A percentile compares a stretch with the other conserved stretches of the same genome.
phyloP scores from a whole-genome alignment of 2,888 invertebrate species.

The Troides aeacus region DNA sequence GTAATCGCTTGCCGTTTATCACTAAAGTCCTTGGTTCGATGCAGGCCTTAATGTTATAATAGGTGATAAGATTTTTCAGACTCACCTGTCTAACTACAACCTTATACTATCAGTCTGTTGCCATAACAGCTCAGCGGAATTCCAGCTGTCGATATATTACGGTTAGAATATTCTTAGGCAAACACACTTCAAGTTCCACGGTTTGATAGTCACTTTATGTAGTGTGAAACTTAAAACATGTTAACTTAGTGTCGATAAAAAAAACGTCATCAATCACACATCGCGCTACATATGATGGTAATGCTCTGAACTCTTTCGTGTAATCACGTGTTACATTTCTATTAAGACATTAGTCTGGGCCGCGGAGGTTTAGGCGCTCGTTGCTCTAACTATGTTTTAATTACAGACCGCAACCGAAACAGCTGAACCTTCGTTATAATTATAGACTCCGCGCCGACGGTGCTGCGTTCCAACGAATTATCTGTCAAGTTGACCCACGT shows the following conservation, averaged over 20 bases:
- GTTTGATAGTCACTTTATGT: neutral
- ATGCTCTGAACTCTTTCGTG: conserved; percentile 51
- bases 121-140: neutral
- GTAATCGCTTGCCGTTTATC: too few species aligned
- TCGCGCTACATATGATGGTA: conserved; percentile 48
- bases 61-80: too few species aligned
- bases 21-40: too few species aligned
- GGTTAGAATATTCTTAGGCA: neutral
- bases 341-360: conserved; percentile 69
- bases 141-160: neutral
- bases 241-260: conserved; percentile 29
- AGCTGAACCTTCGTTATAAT: conserved; percentile 66
- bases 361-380: conserved; percentile 50
- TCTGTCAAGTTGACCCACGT: conserved; percentile 2
- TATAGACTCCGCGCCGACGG: conserved; percentile 54
- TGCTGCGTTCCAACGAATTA: conserved; percentile 45
- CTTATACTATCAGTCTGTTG: neutral
- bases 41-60: too few species aligned
- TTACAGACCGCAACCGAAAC: conserved; percentile 62
- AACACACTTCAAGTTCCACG: neutral
- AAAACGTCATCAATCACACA: conserved; percentile 55
- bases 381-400: conserved; percentile 76
- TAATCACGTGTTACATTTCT: conserved; percentile 73
- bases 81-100: too few species aligned
- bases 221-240: neutral